Evolutionary conservation across 2,888 invertebrate genomes (phyloP), one percentile per base, ranked within the genome.

Genomic region (Torymus aiolomorphi): DNA sequence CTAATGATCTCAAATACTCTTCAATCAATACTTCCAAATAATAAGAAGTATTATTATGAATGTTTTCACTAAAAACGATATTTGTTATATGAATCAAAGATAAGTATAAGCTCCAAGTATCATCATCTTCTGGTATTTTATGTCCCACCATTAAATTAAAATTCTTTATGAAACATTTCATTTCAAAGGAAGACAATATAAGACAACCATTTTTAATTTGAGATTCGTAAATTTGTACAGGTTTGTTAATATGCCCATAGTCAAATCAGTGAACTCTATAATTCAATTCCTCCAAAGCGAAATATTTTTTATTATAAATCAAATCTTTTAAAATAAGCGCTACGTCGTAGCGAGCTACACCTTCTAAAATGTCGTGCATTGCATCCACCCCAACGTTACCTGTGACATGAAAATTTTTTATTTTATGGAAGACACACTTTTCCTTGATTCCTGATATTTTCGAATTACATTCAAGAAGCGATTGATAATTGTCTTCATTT

Each of bases 291-390:
- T 74, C 42, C n/a, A 81, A 52, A 13, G 66, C n/a, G 52, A 78
- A 76, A 62, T 8, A 74, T 62, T 72, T 74, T 14, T 49, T 16
- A 1, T 49, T 56, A 54, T 80, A 67, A 65, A 82, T 82, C 54
- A 73, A 78, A 59, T 77, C 0, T 59, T 80, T 31, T 18, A 79
- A 57, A 24, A 79, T 20, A 8, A 65, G 31, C 0, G 79, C 75
- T 63, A 81, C 11, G 18, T 84, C 83, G 18, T 83, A 84, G 20
- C 82, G 70, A 61, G 76, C 80, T 18, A 83, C 51, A 0, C 83
- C 83, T 57, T 83, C 82, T 4, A 81, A 54, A 5, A 83, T 14
- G 72, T 84, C 83, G 56, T 84, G 84, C 80, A 82, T 80, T 0
- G 71, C 59, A 65, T 85, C 83, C 0, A 83, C 84, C 12, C 54